Evolutionary conservation across 2,113 vertebrate genomes (phyloP).

Genomic region (Ictalurus furcatus): DNA sequence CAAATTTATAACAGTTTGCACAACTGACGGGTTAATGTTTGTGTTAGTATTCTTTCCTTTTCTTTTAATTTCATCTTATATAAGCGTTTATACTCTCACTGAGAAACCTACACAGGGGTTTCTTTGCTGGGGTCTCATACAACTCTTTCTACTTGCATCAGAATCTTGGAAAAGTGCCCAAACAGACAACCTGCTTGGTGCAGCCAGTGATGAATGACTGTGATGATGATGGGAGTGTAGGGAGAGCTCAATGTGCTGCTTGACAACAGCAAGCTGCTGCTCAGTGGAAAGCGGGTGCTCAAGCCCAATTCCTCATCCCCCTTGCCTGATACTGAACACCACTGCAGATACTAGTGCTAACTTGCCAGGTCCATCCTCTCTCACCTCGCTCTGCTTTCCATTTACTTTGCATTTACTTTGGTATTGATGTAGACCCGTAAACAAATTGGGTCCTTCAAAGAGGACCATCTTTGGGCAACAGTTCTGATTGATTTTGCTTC

Average conservation of each 20-base stretch:
- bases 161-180: slow-evolving; percentile 29
- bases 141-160: slow-evolving; percentile 19
- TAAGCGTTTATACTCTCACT: background rate
- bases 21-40: background rate
- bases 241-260: slow-evolving; percentile 25
- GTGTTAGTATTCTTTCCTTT: background rate
- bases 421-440: slow-evolving; percentile 33
- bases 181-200: slow-evolving; percentile 25
- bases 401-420: background rate
- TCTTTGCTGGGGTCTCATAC: background rate
- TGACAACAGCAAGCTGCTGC: slow-evolving; percentile 39
- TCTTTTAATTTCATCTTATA: background rate
- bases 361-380: slow-evolving; percentile 28
- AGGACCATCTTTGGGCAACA: slow-evolving; percentile 15
- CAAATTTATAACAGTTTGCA: background rate
- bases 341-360: slow-evolving; percentile 26
- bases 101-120: background rate
- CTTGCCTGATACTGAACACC: background rate
- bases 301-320: slow-evolving; percentile 1
- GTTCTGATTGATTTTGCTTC: slow-evolving; percentile 50
- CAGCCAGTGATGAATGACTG: slow-evolving; percentile 32
- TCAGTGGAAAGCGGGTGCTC: slow-evolving; percentile 25
- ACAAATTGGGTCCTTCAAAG: slow-evolving; percentile 43
- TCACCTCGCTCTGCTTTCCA: slow-evolving; percentile 33
- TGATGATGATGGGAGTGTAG: slow-evolving; percentile 33